Evolutionary conservation across 2,797 vertebrate genomes (phyloP), one percentile per base, ranked within the genome.

Genomic region (Phylloscopus collybita): DNA sequence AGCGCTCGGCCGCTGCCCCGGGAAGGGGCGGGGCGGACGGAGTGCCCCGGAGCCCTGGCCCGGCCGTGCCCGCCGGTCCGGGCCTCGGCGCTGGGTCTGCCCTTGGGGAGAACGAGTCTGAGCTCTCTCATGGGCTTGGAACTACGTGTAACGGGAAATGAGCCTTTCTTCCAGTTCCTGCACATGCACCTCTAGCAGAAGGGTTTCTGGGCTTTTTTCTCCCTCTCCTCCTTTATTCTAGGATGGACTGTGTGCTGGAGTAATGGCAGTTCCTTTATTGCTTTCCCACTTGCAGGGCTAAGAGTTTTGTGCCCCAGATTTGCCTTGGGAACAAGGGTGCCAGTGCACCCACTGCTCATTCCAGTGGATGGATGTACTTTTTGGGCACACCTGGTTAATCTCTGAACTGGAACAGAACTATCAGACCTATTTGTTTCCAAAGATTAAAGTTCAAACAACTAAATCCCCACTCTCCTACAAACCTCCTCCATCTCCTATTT

Each of bases 401-500:
- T 29, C 30, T 32, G 9, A 74, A 70, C 8, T 10, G 9, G 49
- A 82, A 21, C 56, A 73, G 47, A 73, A 13, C 32, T 26, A 5
- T 38, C 25, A 71, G 64, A 85, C 22, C 4, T 27, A 5, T 26
- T 50, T 70, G 12, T 13, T 93, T 67, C 10, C 2, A 21, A 65
- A 79, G 11, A 42, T 10, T 4, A 32, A 61, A 65, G 15, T 6
- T 23, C 19, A 49, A 19, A 17, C 16, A 53, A 20, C 19, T 54
- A 17, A 60, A 30, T 9, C 9, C 13, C 3, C 1, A 5, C 5
- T 61, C 8, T 3, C 1, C 21, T 73, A 76, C 38, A 73, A 32
- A 12, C 5, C 3, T 9, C 5, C 1, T 34, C 1, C 0, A 34
- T 0, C 0, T 44, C 21, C 9, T 25, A 1, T 60, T 59, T 75